phyloP scores from a whole-genome alignment of 1,140 invertebrate species.

The Brachystomella parvula region DNA sequence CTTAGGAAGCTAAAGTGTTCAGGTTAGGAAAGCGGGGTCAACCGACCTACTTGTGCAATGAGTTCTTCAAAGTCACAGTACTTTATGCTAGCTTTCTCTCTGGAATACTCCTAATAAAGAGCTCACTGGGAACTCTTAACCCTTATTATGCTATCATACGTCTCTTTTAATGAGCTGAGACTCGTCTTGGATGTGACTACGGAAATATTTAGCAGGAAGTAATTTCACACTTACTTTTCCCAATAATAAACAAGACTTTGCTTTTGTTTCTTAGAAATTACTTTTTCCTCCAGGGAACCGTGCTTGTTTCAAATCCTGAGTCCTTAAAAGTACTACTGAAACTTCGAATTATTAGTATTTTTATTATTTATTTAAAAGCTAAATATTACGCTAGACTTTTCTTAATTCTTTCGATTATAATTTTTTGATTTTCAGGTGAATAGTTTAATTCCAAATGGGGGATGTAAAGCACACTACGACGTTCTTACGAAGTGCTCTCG shows the following conservation, averaged over 20 bases:
- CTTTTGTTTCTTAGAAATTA: no score
- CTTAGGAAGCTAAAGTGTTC: background rate
- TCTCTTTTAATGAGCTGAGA: background rate
- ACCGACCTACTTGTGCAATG: background rate
- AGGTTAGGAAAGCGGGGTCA: background rate
- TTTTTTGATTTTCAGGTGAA: background rate
- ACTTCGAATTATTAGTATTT: no score
- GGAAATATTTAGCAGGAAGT: no score
- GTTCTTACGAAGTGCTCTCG: constrained; percentile 26
- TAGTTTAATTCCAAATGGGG: background rate
- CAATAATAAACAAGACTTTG: no score
- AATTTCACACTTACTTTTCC: no score
- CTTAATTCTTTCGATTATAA: background rate
- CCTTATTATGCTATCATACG: background rate
- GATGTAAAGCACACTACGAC: background rate
- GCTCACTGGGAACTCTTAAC: background rate
- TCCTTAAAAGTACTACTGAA: no score
- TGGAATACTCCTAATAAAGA: background rate
- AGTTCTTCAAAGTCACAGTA: background rate
- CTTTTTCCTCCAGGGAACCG: no score
- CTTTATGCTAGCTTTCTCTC: background rate
- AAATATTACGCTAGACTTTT: no score
- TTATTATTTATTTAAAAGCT: background rate
- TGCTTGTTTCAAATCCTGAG: no score
- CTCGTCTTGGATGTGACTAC: background rate